These are phyloP conservation scores for Apostichopus japonicus DNA, from an alignment of 35 echinoderm and acorn worm species.

Conservation along the genomic window DNA sequence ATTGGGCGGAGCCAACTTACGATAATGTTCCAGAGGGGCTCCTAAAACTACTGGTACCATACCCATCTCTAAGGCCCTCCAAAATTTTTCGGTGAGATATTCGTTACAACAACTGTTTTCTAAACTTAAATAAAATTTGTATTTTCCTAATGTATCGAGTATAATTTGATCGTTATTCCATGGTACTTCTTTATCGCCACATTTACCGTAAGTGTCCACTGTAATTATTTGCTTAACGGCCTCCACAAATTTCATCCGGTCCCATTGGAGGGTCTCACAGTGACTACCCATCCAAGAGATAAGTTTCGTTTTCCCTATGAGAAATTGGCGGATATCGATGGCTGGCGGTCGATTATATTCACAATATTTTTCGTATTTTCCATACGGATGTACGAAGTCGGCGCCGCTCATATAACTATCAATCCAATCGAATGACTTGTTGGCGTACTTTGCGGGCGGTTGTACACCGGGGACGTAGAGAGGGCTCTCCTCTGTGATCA, in stretches of 20 bases:
- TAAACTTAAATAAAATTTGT: slow-evolving; percentile 43
- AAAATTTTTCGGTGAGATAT: slow-evolving; percentile 52
- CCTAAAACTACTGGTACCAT: slow-evolving; percentile 13
- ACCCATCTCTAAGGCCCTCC: slow-evolving; percentile 25
- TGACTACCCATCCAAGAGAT: slow-evolving; percentile 63
- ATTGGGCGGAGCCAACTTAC: slow-evolving; percentile 7
- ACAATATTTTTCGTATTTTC: background rate
- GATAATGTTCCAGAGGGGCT: slow-evolving; percentile 1
- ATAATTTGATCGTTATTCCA: slow-evolving; percentile 49
- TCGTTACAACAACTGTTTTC: slow-evolving; percentile 46
- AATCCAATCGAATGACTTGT: slow-evolving; percentile 13
- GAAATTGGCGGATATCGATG: background rate
- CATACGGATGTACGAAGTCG: slow-evolving; percentile 23
- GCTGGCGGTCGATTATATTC: background rate
- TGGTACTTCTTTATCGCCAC: slow-evolving; percentile 34
- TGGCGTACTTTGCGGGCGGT: slow-evolving; percentile 16
- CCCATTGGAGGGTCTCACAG: slow-evolving; percentile 66
- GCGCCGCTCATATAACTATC: slow-evolving; percentile 21
- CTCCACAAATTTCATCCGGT: slow-evolving; percentile 52
- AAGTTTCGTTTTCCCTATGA: background rate
- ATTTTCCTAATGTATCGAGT: background rate
- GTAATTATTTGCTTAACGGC: slow-evolving; percentile 16
- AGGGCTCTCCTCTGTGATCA: slow-evolving; percentile 41
- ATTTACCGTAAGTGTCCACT: slow-evolving; percentile 62
- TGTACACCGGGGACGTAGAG: slow-evolving; percentile 29